These are phyloP conservation scores for Chelidonichthys spinosus DNA, from an alignment of 2,797 vertebrate genomes.

Conservation along the genomic window DNA sequence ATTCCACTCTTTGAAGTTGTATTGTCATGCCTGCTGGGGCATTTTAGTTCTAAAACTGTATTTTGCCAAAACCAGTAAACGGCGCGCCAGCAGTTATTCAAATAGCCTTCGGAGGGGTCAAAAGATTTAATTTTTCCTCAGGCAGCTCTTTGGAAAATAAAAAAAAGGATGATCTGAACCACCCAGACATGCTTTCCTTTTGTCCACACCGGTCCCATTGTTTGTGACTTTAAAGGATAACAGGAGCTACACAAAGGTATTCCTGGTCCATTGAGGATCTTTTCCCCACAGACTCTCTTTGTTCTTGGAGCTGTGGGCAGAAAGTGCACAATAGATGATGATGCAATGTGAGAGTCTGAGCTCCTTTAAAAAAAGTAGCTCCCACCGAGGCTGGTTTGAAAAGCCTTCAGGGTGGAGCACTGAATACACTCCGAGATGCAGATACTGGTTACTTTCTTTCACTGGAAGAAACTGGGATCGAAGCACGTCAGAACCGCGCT, in stretches of 20 bases:
- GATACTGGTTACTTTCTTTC: constrained; percentile 33
- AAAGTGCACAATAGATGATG: constrained; percentile 75
- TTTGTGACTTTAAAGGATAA: constrained; percentile 76
- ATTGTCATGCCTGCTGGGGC: not conserved
- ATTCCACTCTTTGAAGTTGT: constrained; percentile 46
- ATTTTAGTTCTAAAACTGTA: constrained; percentile 28
- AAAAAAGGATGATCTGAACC: constrained; percentile 61
- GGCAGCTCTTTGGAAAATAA: constrained; percentile 28
- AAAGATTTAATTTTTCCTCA: constrained; percentile 47
- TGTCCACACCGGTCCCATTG: constrained; percentile 73
- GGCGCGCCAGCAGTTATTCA: constrained; percentile 35
- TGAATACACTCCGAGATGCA: constrained; percentile 36
- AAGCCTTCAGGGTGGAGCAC: constrained; percentile 61
- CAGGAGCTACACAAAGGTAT: constrained; percentile 68
- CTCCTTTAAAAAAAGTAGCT: constrained; percentile 59
- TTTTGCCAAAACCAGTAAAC: constrained; percentile 16
- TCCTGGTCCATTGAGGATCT: constrained; percentile 62
- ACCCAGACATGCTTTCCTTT: constrained; percentile 57
- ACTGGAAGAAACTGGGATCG: constrained; percentile 15
- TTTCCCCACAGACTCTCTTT: constrained; percentile 69
- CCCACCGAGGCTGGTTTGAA: constrained; percentile 46
- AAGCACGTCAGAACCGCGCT: not conserved
- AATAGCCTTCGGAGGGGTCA: constrained; percentile 27
- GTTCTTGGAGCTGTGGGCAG: constrained; percentile 68
- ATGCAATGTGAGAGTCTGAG: constrained; percentile 71